Base-by-base conservation (phyloP, 2,888 invertebrate genomes). In the Pemphredon lugubris region DNA sequence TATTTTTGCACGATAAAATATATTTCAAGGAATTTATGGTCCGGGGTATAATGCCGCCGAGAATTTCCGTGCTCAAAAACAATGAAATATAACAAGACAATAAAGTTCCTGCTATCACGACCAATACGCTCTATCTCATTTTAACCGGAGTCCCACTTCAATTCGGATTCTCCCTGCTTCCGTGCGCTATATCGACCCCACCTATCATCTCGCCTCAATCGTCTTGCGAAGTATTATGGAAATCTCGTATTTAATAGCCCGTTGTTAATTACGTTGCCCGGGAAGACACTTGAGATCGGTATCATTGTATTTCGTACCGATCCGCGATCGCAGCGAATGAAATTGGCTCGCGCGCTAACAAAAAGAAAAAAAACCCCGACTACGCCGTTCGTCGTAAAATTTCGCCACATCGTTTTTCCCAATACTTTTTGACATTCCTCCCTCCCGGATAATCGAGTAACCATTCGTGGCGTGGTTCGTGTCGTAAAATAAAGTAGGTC, bases 401-500 rank as follows among this genome's bases (percentile, higher is more conserved):
- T n/a, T n/a, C n/a, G n/a, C n/a, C n/a, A n/a, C n/a, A n/a, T n/a
- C n/a, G n/a, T n/a, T n/a, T n/a, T n/a, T n/a, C n/a, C n/a, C n/a
- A n/a, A n/a, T n/a, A n/a, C n/a, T n/a, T n/a, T n/a, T n/a, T n/a
- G n/a, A n/a, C n/a, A n/a, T n/a, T n/a, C n/a, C n/a, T n/a, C n/a
- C n/a, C n/a, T n/a, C n/a, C n/a, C n/a, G n/a, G 4, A 26, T 26
- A 26, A 26, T 26, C 34, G n/a, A 34, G 3, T 34, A n/a, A n/a
- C 34, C n/a, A 34, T 9, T n/a, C n/a, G n/a, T n/a, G 1, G 3
- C 9, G 3, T 1, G 34, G n/a, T 4, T 0, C 32, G 59, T 3
- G 14, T 44, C 13, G 13, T 40, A n/a, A 9, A 34, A 34, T 11
- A 51, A 61, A 45, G 14, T 61, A 37, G 61, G 61, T 39, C 54